Evolutionary conservation across 2,888 invertebrate genomes (phyloP).

Genomic region (Baronia brevicornis): DNA sequence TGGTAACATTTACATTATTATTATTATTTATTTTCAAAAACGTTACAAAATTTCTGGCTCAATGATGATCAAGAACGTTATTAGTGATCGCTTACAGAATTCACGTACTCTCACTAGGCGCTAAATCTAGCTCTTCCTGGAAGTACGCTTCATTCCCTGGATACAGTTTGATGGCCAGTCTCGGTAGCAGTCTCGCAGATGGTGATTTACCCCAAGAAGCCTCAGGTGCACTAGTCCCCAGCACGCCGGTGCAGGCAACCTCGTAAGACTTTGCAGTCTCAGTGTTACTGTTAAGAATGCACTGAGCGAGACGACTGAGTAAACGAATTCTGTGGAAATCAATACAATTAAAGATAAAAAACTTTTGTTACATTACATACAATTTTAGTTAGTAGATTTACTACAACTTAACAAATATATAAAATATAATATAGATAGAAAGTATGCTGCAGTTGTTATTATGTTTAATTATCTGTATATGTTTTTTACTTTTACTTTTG

Average conservation of each 20-base stretch:
- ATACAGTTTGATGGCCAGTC: constrained; percentile 39
- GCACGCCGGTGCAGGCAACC: constrained; percentile 27
- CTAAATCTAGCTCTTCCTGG: constrained; percentile 28
- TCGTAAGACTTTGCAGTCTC: constrained; percentile 33
- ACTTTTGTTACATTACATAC: neutral
- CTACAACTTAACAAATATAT: too few relatives aligned
- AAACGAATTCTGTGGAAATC: constrained; percentile 41
- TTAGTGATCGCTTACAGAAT: too few relatives aligned
- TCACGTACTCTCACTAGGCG: constrained; percentile 17
- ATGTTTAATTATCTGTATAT: too few relatives aligned
- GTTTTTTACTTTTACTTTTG: too few relatives aligned
- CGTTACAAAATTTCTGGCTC: too few relatives aligned
- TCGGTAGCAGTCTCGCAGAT: constrained; percentile 27
- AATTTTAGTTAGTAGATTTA: too few relatives aligned
- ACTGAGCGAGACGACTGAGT: constrained; percentile 46
- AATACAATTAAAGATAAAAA: neutral
- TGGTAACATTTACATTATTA: too few relatives aligned
- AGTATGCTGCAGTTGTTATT: too few relatives aligned
- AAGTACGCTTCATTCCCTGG: constrained; percentile 39
- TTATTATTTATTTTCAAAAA: too few relatives aligned
- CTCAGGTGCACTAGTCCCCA: constrained; percentile 28
- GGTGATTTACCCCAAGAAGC: constrained; percentile 33
- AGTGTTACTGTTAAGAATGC: constrained; percentile 29
- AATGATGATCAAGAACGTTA: too few relatives aligned
- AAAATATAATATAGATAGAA: too few relatives aligned